phyloP scores from a whole-genome alignment of 53 echinoderm and acorn worm species.

The Antedon mediterranea region DNA sequence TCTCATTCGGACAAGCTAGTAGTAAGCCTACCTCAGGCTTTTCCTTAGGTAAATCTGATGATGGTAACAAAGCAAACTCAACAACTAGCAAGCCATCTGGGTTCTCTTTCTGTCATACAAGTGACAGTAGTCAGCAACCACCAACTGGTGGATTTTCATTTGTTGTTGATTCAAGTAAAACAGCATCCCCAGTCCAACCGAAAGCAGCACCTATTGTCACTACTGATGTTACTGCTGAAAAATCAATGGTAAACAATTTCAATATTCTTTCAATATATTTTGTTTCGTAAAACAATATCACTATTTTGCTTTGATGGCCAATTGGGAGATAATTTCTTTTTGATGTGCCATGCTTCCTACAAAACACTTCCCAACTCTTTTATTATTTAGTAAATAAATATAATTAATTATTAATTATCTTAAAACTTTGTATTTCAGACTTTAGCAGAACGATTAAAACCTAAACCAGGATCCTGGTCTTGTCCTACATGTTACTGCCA shows the following conservation, averaged over 20 bases:
- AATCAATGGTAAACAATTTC: no score
- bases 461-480: constrained; percentile 43
- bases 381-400: no score
- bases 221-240: background rate
- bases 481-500: constrained; percentile 37
- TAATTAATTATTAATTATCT: no score
- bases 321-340: no score
- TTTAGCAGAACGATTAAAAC: constrained; percentile 28
- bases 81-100: constrained; percentile 4
- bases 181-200: background rate
- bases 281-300: no score
- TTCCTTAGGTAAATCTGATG: background rate
- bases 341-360: no score
- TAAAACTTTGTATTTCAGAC: no score
- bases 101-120: constrained; percentile 4
- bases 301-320: no score
- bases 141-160: background rate
- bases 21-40: no score
- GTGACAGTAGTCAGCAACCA: background rate
- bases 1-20: no score
- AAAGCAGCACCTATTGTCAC: background rate
- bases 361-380: background rate
- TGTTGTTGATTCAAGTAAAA: background rate
- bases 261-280: no score
- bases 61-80: background rate